Percentiles rank a stretch among this genome's conserved stretches.
These are phyloP conservation scores for Phanerotoma sp. DNA, from an alignment of 2,888 invertebrate species.

Conservation along the genomic window DNA sequence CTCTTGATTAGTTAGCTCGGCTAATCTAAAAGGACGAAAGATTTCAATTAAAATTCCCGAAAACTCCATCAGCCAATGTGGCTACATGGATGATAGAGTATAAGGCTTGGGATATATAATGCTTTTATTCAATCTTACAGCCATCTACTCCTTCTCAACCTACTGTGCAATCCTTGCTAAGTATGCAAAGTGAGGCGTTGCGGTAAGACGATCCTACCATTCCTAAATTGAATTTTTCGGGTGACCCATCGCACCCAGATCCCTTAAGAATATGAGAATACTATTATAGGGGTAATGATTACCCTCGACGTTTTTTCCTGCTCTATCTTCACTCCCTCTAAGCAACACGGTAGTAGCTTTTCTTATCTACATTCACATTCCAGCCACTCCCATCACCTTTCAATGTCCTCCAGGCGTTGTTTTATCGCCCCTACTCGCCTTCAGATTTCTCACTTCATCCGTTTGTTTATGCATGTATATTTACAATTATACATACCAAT, in stretches of 20 bases:
- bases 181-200: constrained; percentile 39
- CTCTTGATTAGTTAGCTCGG: constrained; percentile 7
- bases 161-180: too few relatives aligned
- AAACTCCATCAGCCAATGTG: constrained; percentile 7
- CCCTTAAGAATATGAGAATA: constrained; percentile 34
- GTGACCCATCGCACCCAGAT: constrained; percentile 35
- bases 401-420: constrained; percentile 43
- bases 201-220: constrained; percentile 2
- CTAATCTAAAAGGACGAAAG: neutral
- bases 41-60: constrained; percentile 12
- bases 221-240: constrained; percentile 47
- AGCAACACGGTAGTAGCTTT: constrained; percentile 43
- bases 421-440: constrained; percentile 36
- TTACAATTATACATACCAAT: too few relatives aligned
- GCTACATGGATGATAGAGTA: constrained; percentile 8
- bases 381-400: constrained; percentile 39
- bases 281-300: constrained; percentile 52
- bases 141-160: too few relatives aligned
- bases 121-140: constrained; percentile 25
- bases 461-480: too few relatives aligned
- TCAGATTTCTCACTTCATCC: too few relatives aligned
- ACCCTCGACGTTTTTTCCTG: constrained; percentile 40
- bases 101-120: neutral
- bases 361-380: constrained; percentile 47
- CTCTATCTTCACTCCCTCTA: constrained; percentile 37